phyloP scores from a whole-genome alignment of 2,888 invertebrate species.

The Lithodes maja region DNA sequence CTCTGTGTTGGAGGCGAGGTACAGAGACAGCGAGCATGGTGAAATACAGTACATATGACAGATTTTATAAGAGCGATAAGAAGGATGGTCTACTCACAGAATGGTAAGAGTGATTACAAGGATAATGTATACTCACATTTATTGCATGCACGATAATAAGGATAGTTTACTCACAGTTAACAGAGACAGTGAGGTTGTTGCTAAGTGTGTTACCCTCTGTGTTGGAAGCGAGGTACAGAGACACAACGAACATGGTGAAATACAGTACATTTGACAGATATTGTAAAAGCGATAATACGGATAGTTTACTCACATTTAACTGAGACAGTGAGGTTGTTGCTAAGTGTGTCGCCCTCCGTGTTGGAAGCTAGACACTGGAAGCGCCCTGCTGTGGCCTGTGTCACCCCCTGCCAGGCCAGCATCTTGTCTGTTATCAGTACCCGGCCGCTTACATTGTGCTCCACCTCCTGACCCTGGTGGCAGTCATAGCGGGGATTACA shows the following conservation, averaged over 20 bases:
- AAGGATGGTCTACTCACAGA: conserved; percentile 80
- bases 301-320: conserved; percentile 85
- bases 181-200: conserved; percentile 86
- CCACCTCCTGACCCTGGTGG: conserved; percentile 83
- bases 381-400: conserved; percentile 88
- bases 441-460: conserved; percentile 88
- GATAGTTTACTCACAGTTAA: conserved; percentile 84
- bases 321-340: conserved; percentile 86
- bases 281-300: no score
- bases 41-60: no score
- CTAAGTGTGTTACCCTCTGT: conserved; percentile 93
- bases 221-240: conserved; percentile 92
- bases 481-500: no score
- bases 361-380: conserved; percentile 94
- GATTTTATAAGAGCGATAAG: no score
- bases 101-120: no score
- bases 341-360: conserved; percentile 91
- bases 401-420: conserved; percentile 91
- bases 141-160: no score
- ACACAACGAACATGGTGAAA: conserved; percentile 74
- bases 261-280: no score
- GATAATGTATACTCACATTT: no score
- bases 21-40: conserved; percentile 80
- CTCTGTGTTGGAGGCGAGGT: conserved; percentile 91
- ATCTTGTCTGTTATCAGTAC: conserved; percentile 90